Base-by-base conservation (phyloP, 2,113 vertebrate species). In the Poicephalus meyeri region DNA sequence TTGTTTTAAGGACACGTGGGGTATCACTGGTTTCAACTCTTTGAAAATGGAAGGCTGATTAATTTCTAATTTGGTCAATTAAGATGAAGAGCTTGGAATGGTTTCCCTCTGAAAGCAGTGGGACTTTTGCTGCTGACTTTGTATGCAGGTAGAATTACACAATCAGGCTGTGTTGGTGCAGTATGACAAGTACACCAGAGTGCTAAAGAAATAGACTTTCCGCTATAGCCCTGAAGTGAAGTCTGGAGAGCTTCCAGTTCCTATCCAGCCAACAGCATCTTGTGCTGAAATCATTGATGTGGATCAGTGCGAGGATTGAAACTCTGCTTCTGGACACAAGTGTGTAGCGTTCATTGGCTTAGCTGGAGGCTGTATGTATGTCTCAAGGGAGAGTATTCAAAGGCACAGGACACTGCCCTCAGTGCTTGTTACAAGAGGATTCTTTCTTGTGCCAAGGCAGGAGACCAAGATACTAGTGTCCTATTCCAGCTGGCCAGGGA, bases 181-280 rank as follows among this genome's bases (percentile, higher is more conserved):
- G 74, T 9, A 65, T 5, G 11, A 90, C 80, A 94, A 82, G 64
- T 58, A 74, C 58, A 63, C 20, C 39, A 25, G 79, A 63, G 71
- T 39, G 55, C 79, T 88, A 53, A 91, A 86, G 79, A 91, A 91
- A 93, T 17, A 88, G 70, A 41, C 61, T 94, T 93, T 93, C 50
- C 24, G 6, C 68, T 79, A 5, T 58, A 86, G 76, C 60, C 74
- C 71, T 73, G 87, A 77, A 69, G 53, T 70, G 70, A 90, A n/a
- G 28, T 73, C 87, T 95, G 94, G 91, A 91, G 74, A 86, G 55
- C 60, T 95, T 92, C 84, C 91, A 95, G 91, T 37, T 91, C 70
- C 80, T 82, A 37, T 18, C 26, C 53, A 69, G 89, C 84, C 86
- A 93, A 47, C 31, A 91, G 65, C 44, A 82, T 79, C 84, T 95